Evolutionary conservation across 2,113 vertebrate genomes (phyloP), one percentile per base, ranked within the genome.

Genomic region (Chloropsis hardwickii): DNA sequence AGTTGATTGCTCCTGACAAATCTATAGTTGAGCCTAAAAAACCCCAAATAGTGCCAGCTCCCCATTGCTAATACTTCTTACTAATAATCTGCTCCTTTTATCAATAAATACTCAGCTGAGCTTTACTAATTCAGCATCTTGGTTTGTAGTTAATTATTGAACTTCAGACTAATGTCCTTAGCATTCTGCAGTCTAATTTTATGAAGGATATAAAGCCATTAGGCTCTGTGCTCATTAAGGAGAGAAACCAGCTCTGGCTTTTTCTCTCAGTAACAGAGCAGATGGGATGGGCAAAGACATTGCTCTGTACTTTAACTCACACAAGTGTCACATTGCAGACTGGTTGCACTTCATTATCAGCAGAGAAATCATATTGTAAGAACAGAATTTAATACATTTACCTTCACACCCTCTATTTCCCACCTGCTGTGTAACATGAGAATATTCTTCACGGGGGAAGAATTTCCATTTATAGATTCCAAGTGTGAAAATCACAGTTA

Each of bases 31-130:
- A 88, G 27, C 81, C n/a, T 45, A 66, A 71, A 73, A 45, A 6
- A 1, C 5, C 53, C 53, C n/a, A 78, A 87, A 60, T 62, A 66
- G 37, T 62, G 58, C 35, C 53, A 72, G 67, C 40, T 70, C 24
- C 44, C 48, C 74, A 50, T 24, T 57, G 42, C 25, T 83, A 76
- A 86, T 72, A 74, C 13, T 54, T 67, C 86, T 62, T 73, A 88
- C 51, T 67, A 39, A 65, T 88, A 94, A 95, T 94, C 81, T 80
- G 48, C n/a, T 81, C 39, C 33, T 74, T 94, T 76, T 89, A 91
- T 83, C 70, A 91, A 95, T 82, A 94, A 83, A 71, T 27, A 13
- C 60, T 35, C 77, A 81, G 51, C 11, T 86, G 69, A 90, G 72
- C 66, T 86, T 92, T 69, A 20, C 89, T 93, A 92, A 88, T 77